phyloP scores from a whole-genome alignment of 2,888 invertebrate genomes.

The Drosophila imparisetae region DNA sequence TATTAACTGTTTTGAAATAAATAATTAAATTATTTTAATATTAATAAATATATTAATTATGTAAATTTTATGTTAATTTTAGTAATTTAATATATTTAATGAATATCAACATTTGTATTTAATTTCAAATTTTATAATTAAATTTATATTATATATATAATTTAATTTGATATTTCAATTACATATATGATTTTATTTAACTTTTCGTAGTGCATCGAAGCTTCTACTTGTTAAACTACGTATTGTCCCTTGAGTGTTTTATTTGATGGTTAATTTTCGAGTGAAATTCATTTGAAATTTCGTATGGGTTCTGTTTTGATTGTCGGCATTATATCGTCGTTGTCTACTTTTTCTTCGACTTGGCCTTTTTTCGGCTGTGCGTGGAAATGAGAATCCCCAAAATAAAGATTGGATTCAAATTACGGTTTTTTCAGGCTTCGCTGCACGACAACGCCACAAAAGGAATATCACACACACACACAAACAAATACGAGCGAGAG shows the following conservation, averaged over 20 bases:
- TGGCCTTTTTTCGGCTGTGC: conserved; percentile 31
- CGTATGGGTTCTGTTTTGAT: conserved; percentile 79
- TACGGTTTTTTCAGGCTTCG: conserved; percentile 79
- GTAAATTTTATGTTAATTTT: too few species aligned
- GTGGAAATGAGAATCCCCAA: conserved; percentile 66
- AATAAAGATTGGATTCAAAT: conserved; percentile 77
- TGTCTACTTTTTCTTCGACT: conserved; percentile 20
- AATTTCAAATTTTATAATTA: background rate
- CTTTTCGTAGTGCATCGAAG: conserved; percentile 20
- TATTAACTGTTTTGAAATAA: too few species aligned
- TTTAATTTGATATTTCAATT: background rate
- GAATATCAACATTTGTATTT: background rate
- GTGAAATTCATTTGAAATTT: conserved; percentile 55
- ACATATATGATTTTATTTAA: background rate
- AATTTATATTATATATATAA: background rate
- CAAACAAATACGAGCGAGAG: conserved; percentile 2
- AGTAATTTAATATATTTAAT: too few species aligned
- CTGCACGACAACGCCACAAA: conserved; percentile 54
- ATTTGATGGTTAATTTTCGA: conserved; percentile 52
- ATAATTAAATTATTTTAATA: background rate
- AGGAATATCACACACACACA: conserved; percentile 42
- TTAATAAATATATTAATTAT: background rate
- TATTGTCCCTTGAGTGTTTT: conserved; percentile 23
- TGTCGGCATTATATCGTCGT: conserved; percentile 51
- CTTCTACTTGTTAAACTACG: background rate